Evolutionary conservation across 1,140 invertebrate genomes (phyloP).

Genomic region (Drosophila repleta): DNA sequence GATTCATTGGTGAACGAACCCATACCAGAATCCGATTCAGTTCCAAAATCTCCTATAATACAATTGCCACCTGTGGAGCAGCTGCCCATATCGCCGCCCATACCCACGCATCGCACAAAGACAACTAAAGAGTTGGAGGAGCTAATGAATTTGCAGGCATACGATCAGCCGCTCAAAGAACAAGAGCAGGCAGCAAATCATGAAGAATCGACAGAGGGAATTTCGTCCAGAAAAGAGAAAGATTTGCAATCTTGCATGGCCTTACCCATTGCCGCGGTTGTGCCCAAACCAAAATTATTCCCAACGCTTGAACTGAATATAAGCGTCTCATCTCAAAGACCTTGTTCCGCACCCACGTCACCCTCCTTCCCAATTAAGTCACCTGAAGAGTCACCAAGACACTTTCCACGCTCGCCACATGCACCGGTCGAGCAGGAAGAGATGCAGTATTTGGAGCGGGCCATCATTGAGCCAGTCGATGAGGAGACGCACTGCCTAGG

Average conservation of each 20-base stretch:
- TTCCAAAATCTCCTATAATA: neutral
- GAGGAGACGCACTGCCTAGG: conserved; percentile 28
- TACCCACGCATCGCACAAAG: conserved; percentile 63
- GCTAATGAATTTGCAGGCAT: conserved; percentile 11
- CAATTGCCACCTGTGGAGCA: neutral
- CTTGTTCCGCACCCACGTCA: conserved; percentile 41
- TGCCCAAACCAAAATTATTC: neutral
- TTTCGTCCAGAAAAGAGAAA: neutral
- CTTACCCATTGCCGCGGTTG: neutral
- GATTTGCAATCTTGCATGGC: neutral
- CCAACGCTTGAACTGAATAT: conserved; percentile 24
- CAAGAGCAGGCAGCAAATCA: neutral
- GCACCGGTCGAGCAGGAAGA: conserved; percentile 45
- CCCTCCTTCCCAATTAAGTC: conserved; percentile 67
- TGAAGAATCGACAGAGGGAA: neutral
- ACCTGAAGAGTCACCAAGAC: conserved; percentile 25
- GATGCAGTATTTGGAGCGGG: conserved; percentile 58
- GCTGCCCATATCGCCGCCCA: conserved; percentile 46
- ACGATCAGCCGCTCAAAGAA: conserved; percentile 3
- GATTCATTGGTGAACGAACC: neutral
- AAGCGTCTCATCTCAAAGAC: conserved; percentile 4
- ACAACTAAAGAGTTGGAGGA: conserved; percentile 45
- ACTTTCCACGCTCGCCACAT: conserved; percentile 69
- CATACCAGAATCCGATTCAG: neutral
- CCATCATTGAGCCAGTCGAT: conserved; percentile 29